Percentiles rank a stretch among this genome's conserved stretches.
Conservation (phyloP, 2,113 vertebrate genomes). For the Panurus biarmicus region DNA sequence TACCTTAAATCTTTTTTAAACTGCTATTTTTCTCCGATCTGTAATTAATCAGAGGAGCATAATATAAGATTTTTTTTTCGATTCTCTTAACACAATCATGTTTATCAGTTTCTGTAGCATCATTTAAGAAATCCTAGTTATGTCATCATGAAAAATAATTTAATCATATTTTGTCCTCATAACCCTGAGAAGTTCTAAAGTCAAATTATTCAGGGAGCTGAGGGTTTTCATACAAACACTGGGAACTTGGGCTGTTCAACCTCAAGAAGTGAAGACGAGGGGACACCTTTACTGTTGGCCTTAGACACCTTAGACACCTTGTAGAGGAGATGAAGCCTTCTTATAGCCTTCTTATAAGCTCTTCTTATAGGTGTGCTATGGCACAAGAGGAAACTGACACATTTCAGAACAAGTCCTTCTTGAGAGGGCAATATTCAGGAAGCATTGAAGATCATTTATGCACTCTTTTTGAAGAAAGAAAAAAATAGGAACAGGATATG, state of each 20-base stretch:
- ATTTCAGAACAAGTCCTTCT: background rate
- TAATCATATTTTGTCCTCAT: conserved; percentile 2
- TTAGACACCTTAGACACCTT: background rate
- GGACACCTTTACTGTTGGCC: background rate
- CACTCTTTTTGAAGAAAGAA: background rate
- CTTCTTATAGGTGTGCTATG: background rate
- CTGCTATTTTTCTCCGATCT: conserved; percentile 26
- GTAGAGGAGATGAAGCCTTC: background rate
- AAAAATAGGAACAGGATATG: background rate
- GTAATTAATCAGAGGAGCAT: conserved; percentile 50
- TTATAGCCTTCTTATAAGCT: too few species aligned
- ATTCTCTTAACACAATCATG: conserved; percentile 37
- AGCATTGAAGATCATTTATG: background rate
- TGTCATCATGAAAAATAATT: background rate
- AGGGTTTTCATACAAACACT: background rate
- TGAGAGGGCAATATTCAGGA: background rate
- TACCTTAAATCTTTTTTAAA: conserved; percentile 56
- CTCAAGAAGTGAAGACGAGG: background rate
- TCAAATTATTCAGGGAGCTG: background rate
- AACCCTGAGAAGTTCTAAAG: background rate
- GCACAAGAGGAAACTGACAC: background rate
- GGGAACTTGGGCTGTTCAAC: background rate
- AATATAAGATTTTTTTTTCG: background rate
- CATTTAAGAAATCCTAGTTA: conserved; percentile 39
- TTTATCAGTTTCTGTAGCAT: conserved; percentile 39